Percentiles rank a stretch among this genome's conserved stretches.
phyloP scores from a whole-genome alignment of 2,888 invertebrate species.

The Heliconius erato region DNA sequence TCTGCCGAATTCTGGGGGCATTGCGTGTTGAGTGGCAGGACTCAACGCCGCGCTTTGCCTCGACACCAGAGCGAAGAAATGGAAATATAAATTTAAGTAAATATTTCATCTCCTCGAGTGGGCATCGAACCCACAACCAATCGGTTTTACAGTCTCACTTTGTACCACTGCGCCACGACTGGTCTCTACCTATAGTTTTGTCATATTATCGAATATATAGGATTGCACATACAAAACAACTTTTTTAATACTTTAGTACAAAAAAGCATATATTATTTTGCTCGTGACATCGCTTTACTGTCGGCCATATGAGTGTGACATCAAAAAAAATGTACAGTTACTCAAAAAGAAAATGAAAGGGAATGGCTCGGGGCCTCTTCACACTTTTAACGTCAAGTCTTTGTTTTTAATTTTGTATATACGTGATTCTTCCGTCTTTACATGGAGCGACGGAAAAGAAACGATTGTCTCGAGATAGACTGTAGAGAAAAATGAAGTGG shows the following conservation, averaged over 20 bases:
- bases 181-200: not conserved
- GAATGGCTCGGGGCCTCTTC: constrained; percentile 22
- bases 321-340: constrained; percentile 11
- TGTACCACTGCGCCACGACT: no score
- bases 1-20: no score
- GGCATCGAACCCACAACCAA: no score
- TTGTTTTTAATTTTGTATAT: constrained; percentile 30
- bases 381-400: constrained; percentile 8
- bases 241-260: not conserved
- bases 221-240: not conserved
- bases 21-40: no score
- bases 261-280: not conserved
- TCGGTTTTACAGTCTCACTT: no score
- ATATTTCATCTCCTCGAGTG: no score
- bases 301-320: constrained; percentile 12
- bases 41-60: no score
- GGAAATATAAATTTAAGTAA: no score
- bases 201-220: not conserved
- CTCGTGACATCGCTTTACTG: constrained; percentile 12
- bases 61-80: no score
- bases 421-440: constrained; percentile 18
- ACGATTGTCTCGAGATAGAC: not conserved
- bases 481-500: constrained; percentile 2
- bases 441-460: not conserved
- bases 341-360: constrained; percentile 29